Conservation (phyloP, 2,888 invertebrate genomes). For the Rhodophaea formosa region DNA sequence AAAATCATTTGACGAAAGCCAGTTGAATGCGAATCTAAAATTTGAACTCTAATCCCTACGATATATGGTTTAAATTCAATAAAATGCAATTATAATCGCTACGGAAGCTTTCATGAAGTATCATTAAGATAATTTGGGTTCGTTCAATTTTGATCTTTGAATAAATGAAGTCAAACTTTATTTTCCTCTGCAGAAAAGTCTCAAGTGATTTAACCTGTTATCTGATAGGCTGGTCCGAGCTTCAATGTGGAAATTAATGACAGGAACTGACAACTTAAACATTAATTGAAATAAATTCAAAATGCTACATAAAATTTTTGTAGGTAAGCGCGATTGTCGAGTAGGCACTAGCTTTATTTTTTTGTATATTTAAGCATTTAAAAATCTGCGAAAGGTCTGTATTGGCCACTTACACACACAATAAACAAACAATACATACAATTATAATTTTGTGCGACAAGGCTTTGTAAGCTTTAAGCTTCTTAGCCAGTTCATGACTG, state of each 20-base stretch:
- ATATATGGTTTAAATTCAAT: neutral
- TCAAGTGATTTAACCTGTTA: constrained; percentile 19
- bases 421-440: too few relatives aligned
- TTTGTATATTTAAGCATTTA: too few relatives aligned
- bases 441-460: too few relatives aligned
- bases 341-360: too few relatives aligned
- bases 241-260: constrained; percentile 16
- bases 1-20: constrained; percentile 1
- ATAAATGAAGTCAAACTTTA: neutral
- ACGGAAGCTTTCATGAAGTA: constrained; percentile 8
- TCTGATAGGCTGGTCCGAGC: constrained; percentile 20
- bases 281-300: neutral
- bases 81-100: neutral
- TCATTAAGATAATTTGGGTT: neutral
- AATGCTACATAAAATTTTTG: too few relatives aligned
- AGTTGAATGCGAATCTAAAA: neutral
- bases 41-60: neutral
- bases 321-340: too few relatives aligned
- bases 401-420: too few relatives aligned
- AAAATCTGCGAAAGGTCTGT: too few relatives aligned
- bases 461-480: too few relatives aligned
- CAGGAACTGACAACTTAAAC: neutral
- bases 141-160: neutral
- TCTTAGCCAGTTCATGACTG: too few relatives aligned
- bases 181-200: neutral